Base-by-base conservation (phyloP, 2,797 vertebrate genomes). In the Thaleichthys pacificus region DNA sequence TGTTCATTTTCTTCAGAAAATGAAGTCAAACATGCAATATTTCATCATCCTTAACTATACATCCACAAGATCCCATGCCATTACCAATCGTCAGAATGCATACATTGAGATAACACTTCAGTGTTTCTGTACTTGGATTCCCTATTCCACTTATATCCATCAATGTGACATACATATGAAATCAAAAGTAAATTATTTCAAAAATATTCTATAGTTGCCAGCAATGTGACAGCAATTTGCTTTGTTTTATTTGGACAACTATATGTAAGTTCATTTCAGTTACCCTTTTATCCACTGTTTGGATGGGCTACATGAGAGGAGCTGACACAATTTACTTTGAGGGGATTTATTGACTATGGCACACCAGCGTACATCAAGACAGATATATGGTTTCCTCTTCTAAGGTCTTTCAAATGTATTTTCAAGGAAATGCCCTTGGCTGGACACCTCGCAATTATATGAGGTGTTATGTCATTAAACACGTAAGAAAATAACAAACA, bases 311-410 rank as follows among this genome's bases (percentile, higher is more conserved):
- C 56, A 14, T 54, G 42, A 72, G 35, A 75, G 73, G 73, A 77
- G 70, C 42, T 6, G 35, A 80, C 67, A 72, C 58, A 2, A n/a
- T 71, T 54, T 77, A 68, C 72, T 85, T 68, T 72, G 82, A 78
- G 75, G 61, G 71, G 82, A 89, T 95, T 94, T 95, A 96, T 95
- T 95, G 91, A 87, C 84, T 91, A 91, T 92, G 93, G 93, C 93
- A 95, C 93, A 92, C 89, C 90, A 89, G 28, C 28, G 28, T 91
- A 92, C 86, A 88, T 90, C 71, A 93, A 87, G 89, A 91, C 85
- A 90, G 91, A 87, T 89, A 87, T 70, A 85, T 81, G 75, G 81
- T 83, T 90, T 85, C 77, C 86, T 84, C 67, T 86, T 89, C 81
- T 86, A 89, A 83, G 80, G 85, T 77, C 60, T 63, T 64, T 71